A percentile compares a stretch with the other conserved stretches of the same genome.
phyloP scores from a whole-genome alignment of 2,797 vertebrate genomes.

The Ammospiza maritima region DNA sequence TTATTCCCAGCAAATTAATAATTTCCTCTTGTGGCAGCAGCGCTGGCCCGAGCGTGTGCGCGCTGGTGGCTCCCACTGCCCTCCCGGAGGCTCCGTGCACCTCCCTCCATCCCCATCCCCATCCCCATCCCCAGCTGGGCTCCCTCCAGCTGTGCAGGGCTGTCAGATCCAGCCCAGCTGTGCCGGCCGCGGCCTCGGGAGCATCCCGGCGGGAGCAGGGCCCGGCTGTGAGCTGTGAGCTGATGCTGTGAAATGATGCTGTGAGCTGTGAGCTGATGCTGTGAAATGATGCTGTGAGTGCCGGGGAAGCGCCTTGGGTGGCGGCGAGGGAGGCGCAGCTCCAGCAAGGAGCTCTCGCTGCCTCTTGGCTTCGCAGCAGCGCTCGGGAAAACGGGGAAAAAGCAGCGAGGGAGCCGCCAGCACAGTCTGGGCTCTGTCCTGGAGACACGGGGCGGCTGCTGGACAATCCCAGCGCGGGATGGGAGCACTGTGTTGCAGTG shows the following conservation, averaged over 20 bases:
- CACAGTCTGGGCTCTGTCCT: not conserved
- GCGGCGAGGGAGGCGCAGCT: not conserved
- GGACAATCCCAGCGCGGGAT: fast-evolving
- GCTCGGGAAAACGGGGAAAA: fast-evolving
- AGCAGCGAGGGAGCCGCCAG: not conserved
- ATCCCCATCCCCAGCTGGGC: constrained; percentile 44
- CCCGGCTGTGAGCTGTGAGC: not conserved
- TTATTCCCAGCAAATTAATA: constrained; percentile 54
- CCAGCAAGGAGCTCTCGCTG: not conserved
- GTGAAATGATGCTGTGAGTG: not conserved
- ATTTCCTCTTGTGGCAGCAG: constrained; percentile 30
- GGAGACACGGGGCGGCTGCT: not conserved
- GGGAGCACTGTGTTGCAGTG: not conserved
- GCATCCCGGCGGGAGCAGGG: not conserved
- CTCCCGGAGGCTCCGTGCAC: not conserved
- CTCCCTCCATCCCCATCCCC: not conserved
- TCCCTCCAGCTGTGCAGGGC: constrained; percentile 59
- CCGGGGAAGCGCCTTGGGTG: not conserved
- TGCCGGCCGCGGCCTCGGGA: constrained; percentile 24
- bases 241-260: not conserved
- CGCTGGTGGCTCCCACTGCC: not conserved
- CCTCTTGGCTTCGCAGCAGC: not conserved
- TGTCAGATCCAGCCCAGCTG: constrained; percentile 61
- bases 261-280: not conserved
- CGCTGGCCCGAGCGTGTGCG: not conserved